Evolutionary conservation across 2,888 invertebrate genomes (phyloP), one percentile per base, ranked within the genome.

Genomic region (Pelosia muscerda): DNA sequence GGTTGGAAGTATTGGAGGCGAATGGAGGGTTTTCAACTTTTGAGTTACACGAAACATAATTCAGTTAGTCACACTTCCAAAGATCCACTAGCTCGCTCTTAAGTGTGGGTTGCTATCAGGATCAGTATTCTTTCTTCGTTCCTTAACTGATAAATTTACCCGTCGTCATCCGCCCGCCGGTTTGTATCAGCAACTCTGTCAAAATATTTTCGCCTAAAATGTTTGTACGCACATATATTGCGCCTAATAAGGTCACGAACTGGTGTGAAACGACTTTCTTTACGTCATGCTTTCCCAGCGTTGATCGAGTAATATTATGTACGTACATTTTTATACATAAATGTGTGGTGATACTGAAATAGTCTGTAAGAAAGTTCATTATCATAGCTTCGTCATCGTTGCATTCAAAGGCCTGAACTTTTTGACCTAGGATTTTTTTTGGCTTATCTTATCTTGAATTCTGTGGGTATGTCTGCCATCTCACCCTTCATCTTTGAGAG

Each of bases 121-220:
- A 79, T 82, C 77, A 75, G 73, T 82, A 81, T 81, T 81, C 77
- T 72, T 75, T 65, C 55, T 73, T 42, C 78, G 77, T 77, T 65
- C 58, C 67, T 66, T 73, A 70, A 74, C 66, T 74, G 74, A 82
- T 82, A 81, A 77, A 83, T 81, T 78, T 77, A 70, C 74, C 76
- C 73, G 74, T 75, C 75, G 78, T 79, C 78, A 82, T 76, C 66
- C 63, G 76, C 74, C 72, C 69, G 77, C 67, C 69, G 65, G 73
- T 73, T 71, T 69, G 71, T 74, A 74, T 70, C 66, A 68, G 66
- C 66, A 71, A 73, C 72, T 68, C 72, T 49, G 68, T 75, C 69
- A 72, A 72, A 73, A 73, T 75, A 67, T 71, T 71, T 75, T 69
- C 38, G 60, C 69, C 66, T 77, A 72, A 79, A 79, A 73, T 69